These are phyloP conservation scores for Huso huso DNA, from an alignment of 2,797 vertebrate genomes.

Conservation along the genomic window DNA sequence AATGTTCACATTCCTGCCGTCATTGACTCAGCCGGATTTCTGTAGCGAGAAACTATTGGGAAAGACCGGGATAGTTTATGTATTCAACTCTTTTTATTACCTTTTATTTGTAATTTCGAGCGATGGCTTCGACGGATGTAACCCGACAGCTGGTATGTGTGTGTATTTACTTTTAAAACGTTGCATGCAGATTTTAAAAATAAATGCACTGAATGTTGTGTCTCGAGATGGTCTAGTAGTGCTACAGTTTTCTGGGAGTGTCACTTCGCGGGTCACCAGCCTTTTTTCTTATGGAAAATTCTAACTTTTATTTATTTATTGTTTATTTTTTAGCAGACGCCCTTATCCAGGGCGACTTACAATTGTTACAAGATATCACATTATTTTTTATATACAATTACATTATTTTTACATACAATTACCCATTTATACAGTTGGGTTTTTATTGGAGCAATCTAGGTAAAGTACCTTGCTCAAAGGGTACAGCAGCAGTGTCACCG, in stretches of 20 bases:
- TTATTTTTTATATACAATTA: no score
- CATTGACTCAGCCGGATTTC: constrained; percentile 21
- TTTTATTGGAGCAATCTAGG: no score
- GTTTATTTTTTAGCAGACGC: no score
- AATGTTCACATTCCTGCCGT: constrained; percentile 30
- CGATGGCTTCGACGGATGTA: constrained; percentile 60
- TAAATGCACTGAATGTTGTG: background rate
- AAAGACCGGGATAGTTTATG: background rate
- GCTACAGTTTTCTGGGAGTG: background rate
- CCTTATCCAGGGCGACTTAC: no score
- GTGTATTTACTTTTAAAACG: background rate
- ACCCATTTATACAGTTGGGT: no score
- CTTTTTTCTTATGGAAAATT: background rate
- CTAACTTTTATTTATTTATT: no score
- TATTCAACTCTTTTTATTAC: constrained; percentile 10
- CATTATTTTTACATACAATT: no score
- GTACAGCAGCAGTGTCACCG: no score
- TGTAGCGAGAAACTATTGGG: constrained; percentile 9
- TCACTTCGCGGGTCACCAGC: background rate
- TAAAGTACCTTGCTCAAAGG: no score
- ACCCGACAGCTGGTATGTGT: constrained; percentile 54
- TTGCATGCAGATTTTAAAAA: background rate
- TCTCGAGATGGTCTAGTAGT: background rate
- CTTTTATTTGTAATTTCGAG: constrained; percentile 11
- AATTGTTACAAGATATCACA: no score